These are phyloP conservation scores for Xenops minutus DNA, from an alignment of 2,797 vertebrate genomes.

Conservation along the genomic window DNA sequence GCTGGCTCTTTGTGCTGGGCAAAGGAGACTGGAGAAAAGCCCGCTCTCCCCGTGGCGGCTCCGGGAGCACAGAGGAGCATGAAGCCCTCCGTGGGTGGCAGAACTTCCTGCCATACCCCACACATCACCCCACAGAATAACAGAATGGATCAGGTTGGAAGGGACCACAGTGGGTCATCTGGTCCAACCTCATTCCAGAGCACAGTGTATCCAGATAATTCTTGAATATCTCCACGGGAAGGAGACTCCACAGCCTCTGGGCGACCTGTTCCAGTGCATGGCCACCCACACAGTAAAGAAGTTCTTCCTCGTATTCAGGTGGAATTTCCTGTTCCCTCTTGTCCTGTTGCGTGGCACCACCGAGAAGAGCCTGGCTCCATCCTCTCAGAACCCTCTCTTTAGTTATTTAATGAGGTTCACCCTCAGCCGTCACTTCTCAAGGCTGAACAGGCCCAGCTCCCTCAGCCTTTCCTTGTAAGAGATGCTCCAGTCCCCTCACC, in stretches of 20 bases:
- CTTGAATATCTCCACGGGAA: neutral
- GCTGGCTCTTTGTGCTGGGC: no score
- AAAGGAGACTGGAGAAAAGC: neutral
- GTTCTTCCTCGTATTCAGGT: neutral
- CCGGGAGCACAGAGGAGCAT: neutral
- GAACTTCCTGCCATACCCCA: neutral
- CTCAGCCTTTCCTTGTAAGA: neutral
- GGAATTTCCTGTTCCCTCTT: neutral
- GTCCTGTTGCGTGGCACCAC: neutral
- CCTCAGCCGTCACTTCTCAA: neutral
- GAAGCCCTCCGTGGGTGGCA: neutral
- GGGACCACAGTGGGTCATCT: neutral
- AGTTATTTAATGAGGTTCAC: neutral
- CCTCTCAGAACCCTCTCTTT: neutral
- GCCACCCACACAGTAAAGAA: neutral
- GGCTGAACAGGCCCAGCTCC: neutral
- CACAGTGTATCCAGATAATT: neutral
- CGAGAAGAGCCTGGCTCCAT: neutral
- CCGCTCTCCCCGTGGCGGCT: rapidly evolving
- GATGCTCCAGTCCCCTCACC: neutral
- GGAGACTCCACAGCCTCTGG: neutral
- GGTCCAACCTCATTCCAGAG: neutral
- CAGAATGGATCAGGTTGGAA: neutral
- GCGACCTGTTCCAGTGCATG: neutral
- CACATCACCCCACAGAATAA: neutral